Evolutionary conservation across 2,113 vertebrate genomes (phyloP).

Genomic region (Megaceryle maxima): DNA sequence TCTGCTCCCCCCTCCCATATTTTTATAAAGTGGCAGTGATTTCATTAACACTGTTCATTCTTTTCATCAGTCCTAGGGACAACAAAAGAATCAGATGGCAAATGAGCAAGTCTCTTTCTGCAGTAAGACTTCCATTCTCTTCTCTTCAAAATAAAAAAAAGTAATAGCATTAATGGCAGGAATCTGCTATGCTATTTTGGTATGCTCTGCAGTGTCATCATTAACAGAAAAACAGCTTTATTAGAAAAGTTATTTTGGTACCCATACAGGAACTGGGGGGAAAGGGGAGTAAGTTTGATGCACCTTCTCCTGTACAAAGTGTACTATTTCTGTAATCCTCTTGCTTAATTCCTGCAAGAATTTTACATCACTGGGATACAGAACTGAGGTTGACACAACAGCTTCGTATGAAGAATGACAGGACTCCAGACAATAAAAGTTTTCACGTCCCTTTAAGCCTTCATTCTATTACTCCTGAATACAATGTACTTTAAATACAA

Average conservation of each 20-base stretch:
- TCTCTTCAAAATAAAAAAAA: background rate
- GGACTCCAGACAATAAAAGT: background rate
- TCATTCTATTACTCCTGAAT: background rate
- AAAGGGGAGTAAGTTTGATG: background rate
- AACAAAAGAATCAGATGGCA: background rate
- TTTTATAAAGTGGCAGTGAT: background rate
- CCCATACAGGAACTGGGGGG: background rate
- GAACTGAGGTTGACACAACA: background rate
- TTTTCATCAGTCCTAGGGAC: background rate
- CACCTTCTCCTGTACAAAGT: background rate
- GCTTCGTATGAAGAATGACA: background rate
- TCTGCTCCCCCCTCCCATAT: background rate
- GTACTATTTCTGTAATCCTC: background rate
- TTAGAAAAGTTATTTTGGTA: background rate
- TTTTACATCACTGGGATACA: background rate
- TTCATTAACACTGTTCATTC: background rate
- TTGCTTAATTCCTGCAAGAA: background rate
- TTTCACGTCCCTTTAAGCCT: background rate
- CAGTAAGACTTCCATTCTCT: background rate
- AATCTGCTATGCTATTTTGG: background rate
- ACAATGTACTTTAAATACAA: background rate
- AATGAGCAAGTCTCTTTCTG: background rate
- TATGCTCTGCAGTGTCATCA: background rate
- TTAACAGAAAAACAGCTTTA: background rate
- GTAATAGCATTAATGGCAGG: background rate